These are phyloP conservation scores for Chelmon rostratus DNA, from an alignment of 2,797 vertebrate species.

Conservation along the genomic window DNA sequence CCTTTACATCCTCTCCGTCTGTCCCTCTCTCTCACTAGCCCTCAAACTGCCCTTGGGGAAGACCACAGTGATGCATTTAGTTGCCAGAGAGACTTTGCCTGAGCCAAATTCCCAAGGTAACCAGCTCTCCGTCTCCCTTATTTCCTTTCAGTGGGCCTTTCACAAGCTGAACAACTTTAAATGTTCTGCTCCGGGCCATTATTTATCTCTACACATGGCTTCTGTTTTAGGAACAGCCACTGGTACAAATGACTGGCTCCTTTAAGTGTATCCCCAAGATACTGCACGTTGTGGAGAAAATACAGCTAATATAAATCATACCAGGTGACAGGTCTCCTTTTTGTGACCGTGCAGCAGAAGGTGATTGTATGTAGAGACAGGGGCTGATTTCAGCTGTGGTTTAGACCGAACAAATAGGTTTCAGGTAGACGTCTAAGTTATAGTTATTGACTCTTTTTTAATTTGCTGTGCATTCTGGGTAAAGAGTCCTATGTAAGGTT, in stretches of 20 bases:
- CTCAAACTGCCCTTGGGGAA: constrained; percentile 98
- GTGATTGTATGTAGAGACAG: not conserved
- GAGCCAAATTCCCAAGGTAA: constrained; percentile 99
- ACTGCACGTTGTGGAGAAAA: constrained; percentile 45
- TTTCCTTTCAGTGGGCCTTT: constrained; percentile 68
- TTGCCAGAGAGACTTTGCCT: constrained; percentile 98
- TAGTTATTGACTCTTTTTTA: not conserved
- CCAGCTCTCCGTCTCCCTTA: constrained; percentile 61
- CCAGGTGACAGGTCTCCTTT: constrained; percentile 9
- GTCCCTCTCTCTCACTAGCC: constrained; percentile 80
- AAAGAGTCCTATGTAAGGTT: constrained; percentile 3
- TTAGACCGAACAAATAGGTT: constrained; percentile 6
- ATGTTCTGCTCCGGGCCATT: constrained; percentile 53
- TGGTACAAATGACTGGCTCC: constrained; percentile 69
- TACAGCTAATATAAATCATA: constrained; percentile 50
- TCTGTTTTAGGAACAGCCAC: constrained; percentile 66
- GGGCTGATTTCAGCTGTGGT: constrained; percentile 10
- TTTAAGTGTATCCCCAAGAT: constrained; percentile 59
- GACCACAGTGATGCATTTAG: constrained; percentile 99
- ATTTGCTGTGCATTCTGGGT: not conserved
- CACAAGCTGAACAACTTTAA: constrained; percentile 67
- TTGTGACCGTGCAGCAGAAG: constrained; percentile 7
- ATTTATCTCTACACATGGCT: constrained; percentile 71
- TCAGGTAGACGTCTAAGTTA: not conserved
- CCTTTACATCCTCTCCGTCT: constrained; percentile 45